Base-by-base conservation (phyloP, 2,888 invertebrate species). In the Hemaris fuciformis region DNA sequence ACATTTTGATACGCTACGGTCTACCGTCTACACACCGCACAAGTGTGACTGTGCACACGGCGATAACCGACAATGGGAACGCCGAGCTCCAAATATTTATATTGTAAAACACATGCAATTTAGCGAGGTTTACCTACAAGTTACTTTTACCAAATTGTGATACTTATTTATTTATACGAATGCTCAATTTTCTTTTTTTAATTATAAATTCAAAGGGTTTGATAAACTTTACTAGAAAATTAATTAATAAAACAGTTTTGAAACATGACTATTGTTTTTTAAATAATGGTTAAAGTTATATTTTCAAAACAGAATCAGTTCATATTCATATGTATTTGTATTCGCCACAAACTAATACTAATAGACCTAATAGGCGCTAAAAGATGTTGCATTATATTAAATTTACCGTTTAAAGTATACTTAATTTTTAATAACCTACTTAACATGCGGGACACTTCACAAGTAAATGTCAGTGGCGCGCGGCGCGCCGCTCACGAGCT, bases 1-100 rank as follows among this genome's bases (percentile, higher is more conserved):
- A 70, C 65, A 68, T 66, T 66, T 53, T 53, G 53, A 53, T 27
- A 63, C 31, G 31, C 23, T 62, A 3, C 38, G 10, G n/a, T n/a
- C n/a, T n/a, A n/a, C n/a, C n/a, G n/a, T n/a, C n/a, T n/a, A n/a
- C n/a, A n/a, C n/a, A n/a, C n/a, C n/a, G 61, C 57, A 46, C 48
- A 45, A 48, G 57, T 48, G 57, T 58, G 59, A 41, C 42, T 43
- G 42, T 31, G 31, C 18, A 60, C 23, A 60, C 38, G 18, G 23
- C 25, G 60, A 60, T 60, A 60, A 48, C 38, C 23, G 6, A 25
- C 60, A 53, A 53, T 53, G 53, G 15, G 48, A 27, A 31, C 53
- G 18, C 18, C 27, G 27, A 46, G n/a, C 22, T n/a, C 46, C 27
- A 31, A 31, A 53, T 48, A 48, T 48, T 48, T 48, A 23, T 8